Percentiles rank a stretch among this genome's conserved stretches.
These are phyloP conservation scores for Oenanthe melanoleuca DNA, from an alignment of 2,113 vertebrate species.

Conservation along the genomic window DNA sequence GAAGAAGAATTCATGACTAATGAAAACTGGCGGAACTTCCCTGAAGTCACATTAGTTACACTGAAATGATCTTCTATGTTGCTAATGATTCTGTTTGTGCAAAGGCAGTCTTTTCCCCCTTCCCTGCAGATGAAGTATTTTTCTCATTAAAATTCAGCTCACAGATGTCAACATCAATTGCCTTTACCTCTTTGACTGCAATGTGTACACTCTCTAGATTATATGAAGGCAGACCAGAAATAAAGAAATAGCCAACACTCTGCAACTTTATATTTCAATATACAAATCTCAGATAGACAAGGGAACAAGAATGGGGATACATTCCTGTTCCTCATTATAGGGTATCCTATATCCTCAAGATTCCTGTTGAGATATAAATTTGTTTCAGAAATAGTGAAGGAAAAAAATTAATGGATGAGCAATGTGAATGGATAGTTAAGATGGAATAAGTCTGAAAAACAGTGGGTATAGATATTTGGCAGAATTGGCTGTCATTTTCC, in stretches of 20 bases:
- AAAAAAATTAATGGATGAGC: not conserved
- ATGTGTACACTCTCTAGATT: not conserved
- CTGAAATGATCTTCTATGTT: not conserved
- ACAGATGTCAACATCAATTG: not conserved
- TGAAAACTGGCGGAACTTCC: conserved; percentile 1
- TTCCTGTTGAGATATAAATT: not conserved
- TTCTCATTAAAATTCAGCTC: conserved; percentile 34
- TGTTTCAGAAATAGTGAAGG: not conserved
- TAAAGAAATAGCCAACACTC: not conserved
- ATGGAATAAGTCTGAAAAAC: not conserved
- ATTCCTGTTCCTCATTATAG: not conserved
- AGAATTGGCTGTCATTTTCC: not conserved
- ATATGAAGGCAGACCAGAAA: not conserved
- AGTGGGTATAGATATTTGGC: not conserved
- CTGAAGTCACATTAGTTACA: conserved; percentile 9
- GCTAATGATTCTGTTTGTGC: conserved; percentile 15
- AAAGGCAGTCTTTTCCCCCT: not conserved
- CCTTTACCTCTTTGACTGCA: not conserved
- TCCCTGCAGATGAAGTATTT: conserved; percentile 1
- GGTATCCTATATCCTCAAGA: too few species aligned
- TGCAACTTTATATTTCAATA: not conserved
- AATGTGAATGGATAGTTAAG: not conserved
- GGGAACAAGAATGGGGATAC: not conserved
- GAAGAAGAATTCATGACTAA: not conserved
- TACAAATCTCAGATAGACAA: not conserved